Percentiles rank a stretch among this genome's conserved stretches.
Conservation (phyloP, 2,888 invertebrate species). For the Invenusta paracnida region DNA sequence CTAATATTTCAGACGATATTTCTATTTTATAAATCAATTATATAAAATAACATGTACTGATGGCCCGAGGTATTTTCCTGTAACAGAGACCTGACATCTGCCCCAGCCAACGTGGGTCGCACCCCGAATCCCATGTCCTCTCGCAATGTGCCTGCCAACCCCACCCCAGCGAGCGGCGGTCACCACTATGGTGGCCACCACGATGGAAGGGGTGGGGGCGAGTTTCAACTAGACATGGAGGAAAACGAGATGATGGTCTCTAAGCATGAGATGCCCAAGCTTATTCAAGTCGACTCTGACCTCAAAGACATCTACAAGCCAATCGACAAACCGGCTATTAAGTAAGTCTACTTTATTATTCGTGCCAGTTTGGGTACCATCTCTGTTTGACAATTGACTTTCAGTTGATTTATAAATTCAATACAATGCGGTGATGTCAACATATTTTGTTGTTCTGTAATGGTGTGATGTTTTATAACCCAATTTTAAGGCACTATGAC, state of each 20-base stretch:
- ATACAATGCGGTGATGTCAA: too few relatives aligned
- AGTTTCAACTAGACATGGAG: conserved; percentile 70
- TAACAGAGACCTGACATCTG: not conserved
- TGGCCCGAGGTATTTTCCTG: too few relatives aligned
- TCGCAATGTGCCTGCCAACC: not conserved
- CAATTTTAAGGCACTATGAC: too few relatives aligned
- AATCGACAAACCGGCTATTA: conserved; percentile 51
- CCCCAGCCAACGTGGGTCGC: not conserved
- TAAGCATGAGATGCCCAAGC: conserved; percentile 45
- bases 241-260: conserved; percentile 45
- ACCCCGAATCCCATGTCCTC: not conserved
- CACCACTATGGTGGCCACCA: not conserved
- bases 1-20: too few relatives aligned
- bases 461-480: too few relatives aligned
- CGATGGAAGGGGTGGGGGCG: conserved; percentile 51
- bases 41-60: too few relatives aligned
- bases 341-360: conserved; percentile 44
- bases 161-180: conserved; percentile 3
- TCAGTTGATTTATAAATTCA: too few relatives aligned
- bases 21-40: too few relatives aligned
- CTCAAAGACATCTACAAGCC: conserved; percentile 54
- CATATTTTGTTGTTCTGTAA: too few relatives aligned
- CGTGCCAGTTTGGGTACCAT: too few relatives aligned
- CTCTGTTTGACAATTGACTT: too few relatives aligned
- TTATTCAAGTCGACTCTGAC: conserved; percentile 52